A percentile compares a stretch with the other conserved stretches of the same genome.
phyloP scores from a whole-genome alignment of 2,113 vertebrate genomes.

The Osmerus mordax region DNA sequence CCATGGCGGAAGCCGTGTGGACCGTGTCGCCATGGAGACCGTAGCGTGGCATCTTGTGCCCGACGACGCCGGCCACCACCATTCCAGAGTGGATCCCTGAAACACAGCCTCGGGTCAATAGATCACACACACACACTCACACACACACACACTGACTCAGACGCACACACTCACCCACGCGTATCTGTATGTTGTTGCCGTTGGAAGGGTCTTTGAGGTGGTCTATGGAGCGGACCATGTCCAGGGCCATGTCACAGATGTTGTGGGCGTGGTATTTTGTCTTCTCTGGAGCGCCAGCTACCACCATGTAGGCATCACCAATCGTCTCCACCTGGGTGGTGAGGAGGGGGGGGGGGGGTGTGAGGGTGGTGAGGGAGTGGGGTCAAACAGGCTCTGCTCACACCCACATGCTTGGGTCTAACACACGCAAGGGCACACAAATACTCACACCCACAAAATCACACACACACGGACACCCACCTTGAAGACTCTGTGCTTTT shows the following conservation, averaged over 20 bases:
- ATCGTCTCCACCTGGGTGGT: slow-evolving; percentile 67
- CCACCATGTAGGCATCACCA: slow-evolving; percentile 73
- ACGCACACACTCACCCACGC: slow-evolving; percentile 60
- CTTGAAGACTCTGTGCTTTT: slow-evolving; percentile 75
- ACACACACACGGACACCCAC: slow-evolving; percentile 21
- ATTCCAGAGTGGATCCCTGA: slow-evolving; percentile 75
- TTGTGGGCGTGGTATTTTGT: slow-evolving; percentile 75
- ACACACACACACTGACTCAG: not conserved
- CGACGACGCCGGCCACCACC: slow-evolving; percentile 73
- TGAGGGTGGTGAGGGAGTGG: too few relatives aligned
- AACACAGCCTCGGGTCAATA: slow-evolving; percentile 4
- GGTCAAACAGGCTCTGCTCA: not conserved
- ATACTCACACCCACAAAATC: not conserved
- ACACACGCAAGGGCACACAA: not conserved
- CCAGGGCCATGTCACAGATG: slow-evolving; percentile 76
- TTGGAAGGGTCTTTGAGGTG: slow-evolving; percentile 74
- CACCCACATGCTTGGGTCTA: not conserved
- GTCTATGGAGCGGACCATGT: slow-evolving; percentile 74
- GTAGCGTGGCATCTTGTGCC: slow-evolving; percentile 75
- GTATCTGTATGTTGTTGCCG: slow-evolving; percentile 73
- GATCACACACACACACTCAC: too few relatives aligned
- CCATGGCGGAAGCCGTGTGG: slow-evolving; percentile 75
- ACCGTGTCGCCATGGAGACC: slow-evolving; percentile 74
- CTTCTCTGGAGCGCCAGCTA: slow-evolving; percentile 72
- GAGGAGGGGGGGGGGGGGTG: not conserved